phyloP scores from a whole-genome alignment of 2,797 vertebrate genomes.

The Picus viridis region DNA sequence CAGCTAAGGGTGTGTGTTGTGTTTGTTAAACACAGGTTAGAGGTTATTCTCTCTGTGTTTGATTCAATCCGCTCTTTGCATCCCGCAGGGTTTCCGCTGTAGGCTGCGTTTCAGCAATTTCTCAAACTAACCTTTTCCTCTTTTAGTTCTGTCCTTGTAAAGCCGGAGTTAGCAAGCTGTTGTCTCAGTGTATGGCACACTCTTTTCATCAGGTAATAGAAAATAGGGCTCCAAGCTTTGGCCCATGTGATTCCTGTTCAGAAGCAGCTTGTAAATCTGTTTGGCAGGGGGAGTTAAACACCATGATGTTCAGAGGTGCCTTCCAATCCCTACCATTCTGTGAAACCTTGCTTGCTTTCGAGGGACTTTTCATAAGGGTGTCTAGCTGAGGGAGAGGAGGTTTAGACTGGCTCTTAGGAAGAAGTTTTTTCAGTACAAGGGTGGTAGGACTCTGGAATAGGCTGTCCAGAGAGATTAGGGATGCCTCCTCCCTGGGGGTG shows the following conservation, averaged over 20 bases:
- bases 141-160: background rate
- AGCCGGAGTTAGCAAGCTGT: background rate
- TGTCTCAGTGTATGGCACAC: background rate
- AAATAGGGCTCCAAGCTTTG: background rate
- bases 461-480: background rate
- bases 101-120: background rate
- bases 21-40: background rate
- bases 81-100: background rate
- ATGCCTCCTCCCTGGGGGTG: background rate
- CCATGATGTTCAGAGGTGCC: no score
- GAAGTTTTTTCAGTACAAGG: no score
- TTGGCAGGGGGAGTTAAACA: background rate
- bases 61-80: background rate
- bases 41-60: background rate
- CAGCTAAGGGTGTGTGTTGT: constrained; percentile 25
- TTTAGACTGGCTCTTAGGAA: no score
- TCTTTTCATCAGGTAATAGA: background rate
- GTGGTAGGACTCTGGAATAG: background rate
- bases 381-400: no score
- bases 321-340: no score
- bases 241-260: background rate
- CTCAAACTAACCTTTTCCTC: background rate
- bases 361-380: no score
- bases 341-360: background rate
- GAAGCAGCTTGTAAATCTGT: background rate